Base-by-base conservation (phyloP, 2,888 invertebrate genomes). In the Orthonevra nobilis region DNA sequence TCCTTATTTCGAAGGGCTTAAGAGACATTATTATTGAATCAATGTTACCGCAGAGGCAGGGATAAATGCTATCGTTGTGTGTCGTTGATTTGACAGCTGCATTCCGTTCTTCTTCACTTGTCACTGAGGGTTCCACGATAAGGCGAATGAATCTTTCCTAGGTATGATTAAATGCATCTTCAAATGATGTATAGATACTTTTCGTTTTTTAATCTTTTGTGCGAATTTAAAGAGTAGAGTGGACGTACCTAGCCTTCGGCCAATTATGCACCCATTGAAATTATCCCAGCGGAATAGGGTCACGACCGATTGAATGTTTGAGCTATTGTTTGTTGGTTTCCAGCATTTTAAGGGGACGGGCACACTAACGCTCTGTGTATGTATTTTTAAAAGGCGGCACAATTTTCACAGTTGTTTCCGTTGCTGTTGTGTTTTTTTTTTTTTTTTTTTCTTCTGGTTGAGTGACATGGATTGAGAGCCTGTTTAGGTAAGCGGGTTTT, bases 341-440 rank as follows among this genome's bases (percentile, higher is more conserved):
- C 5, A n/a, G n/a, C n/a, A n/a, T 42, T 73, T 58, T 7, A 34
- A 48, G 28, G 56, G 48, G 58, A 50, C 40, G 40, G 20, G 19
- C 34, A n/a, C n/a, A 17, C 20, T 36, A 36, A 3, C 28, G 23
- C 17, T 60, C 28, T 14, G 58, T 19, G 52, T 61, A 54, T 70
- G 23, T 15, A 54, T 70, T 60, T 52, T 20, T 10, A 44, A 77
- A 50, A 58, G 58, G 48, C 50, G 63, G 69, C 58, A 69, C 58
- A 28, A 63, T 75, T 69, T 75, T 61, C 54, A 74, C 52, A 75
- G 75, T 75, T 69, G 56, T 50, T 75, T 75, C 63, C 56, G 23
- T 40, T n/a, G n/a, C n/a, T n/a, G n/a, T n/a, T n/a, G n/a, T n/a
- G n/a, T n/a, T n/a, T n/a, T n/a, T n/a, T n/a, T 60, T 68, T 32